Evolutionary conservation across 2,113 vertebrate species (phyloP), one percentile per base, ranked within the genome.

Genomic region (Pituophis catenifer): DNA sequence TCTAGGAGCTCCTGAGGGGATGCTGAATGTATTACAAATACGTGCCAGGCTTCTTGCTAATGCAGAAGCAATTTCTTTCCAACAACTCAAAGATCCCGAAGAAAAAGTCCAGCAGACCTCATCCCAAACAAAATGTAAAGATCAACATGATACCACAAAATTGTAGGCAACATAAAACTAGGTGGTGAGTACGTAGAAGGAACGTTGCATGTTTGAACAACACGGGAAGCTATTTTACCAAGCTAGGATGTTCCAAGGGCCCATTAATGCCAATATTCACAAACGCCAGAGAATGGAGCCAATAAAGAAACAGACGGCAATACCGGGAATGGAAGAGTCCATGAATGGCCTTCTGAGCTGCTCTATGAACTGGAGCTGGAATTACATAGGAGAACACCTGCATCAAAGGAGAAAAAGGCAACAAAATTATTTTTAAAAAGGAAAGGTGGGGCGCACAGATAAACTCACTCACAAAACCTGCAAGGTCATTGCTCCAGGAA

Each of bases 271-370:
- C 0, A 93, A n/a, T 0, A 24, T 33, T 12, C 75, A 91, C 29
- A 94, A 91, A 90, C 0, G 91, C 0, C 1, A 75, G 50, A 10
- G 1, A 59, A 93, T 89, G 94, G 6, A 9, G 38, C 90, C 0
- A 2, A 12, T 54, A 93, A 53, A 88, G 86, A 59, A 8, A 3
- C 58, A 50, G 26, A 24, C 91, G 44, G 44, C 70, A 88, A 6
- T 98, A 99, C 99, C 99, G 98, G 54, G 98, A 98, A 90, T 99
- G 98, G 94, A 99, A 98, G 91, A 99, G 95, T 92, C 96, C 97
- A 97, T 98, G 98, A 58, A 98, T 55, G 0, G 59, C 90, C 94
- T 90, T 87, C 3, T 97, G 98, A 19, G 92, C 94, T 88, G 96
- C 91, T 15, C 65, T 97, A 81, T 98, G 98, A n/a, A 99, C 95